Percentiles rank a stretch among this genome's conserved stretches.
These are phyloP conservation scores for Amniataba percoides DNA, from an alignment of 2,797 vertebrate species.

Conservation along the genomic window DNA sequence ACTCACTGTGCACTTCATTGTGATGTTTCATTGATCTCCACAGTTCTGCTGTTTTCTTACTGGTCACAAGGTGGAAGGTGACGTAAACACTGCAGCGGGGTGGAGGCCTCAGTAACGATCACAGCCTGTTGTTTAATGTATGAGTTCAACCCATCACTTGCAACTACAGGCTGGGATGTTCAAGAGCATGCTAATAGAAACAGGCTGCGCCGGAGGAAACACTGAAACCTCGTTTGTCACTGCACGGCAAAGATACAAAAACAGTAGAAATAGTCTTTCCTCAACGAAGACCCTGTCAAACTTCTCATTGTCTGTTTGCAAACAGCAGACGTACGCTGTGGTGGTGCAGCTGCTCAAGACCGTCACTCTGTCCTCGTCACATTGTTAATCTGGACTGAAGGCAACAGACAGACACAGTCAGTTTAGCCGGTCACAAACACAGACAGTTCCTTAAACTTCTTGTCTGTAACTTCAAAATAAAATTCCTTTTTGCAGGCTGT, in stretches of 20 bases:
- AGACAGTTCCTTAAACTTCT: neutral
- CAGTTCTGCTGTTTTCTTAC: neutral
- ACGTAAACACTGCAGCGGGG: neutral
- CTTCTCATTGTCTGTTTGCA: neutral
- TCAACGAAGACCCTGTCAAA: neutral
- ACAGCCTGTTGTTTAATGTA: neutral
- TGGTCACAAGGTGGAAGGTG: neutral
- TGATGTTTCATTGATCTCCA: neutral
- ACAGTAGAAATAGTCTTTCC: neutral
- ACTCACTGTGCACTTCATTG: neutral
- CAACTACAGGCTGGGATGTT: neutral
- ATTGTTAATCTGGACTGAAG: conserved; percentile 8
- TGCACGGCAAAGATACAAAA: neutral
- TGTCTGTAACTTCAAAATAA: neutral
- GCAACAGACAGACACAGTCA: conserved; percentile 7
- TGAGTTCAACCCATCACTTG: neutral
- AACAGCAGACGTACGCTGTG: neutral
- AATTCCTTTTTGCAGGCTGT: neutral
- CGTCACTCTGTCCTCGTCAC: conserved; percentile 9
- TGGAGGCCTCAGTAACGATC: neutral
- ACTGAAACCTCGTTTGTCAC: neutral
- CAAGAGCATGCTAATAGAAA: neutral
- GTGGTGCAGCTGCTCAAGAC: conserved; percentile 48
- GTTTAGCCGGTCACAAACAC: conserved; percentile 14
- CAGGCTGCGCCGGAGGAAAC: neutral